phyloP scores from a whole-genome alignment of 2,797 vertebrate genomes.

The Enteromius anoplus region DNA sequence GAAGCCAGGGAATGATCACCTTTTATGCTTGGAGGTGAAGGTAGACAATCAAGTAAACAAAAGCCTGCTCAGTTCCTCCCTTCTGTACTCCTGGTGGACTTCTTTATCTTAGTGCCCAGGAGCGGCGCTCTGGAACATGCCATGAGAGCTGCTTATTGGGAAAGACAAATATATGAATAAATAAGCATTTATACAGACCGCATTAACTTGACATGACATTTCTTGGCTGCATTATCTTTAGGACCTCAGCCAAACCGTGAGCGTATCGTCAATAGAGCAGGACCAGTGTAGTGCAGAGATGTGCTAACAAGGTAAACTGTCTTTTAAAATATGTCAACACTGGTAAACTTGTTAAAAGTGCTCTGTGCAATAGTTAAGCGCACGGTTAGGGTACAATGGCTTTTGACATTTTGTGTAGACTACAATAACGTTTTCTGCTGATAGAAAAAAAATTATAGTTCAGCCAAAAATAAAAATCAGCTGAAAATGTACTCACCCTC shows the following conservation, averaged over 20 bases:
- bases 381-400: background rate
- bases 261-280: constrained; percentile 26
- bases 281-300: background rate
- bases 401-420: background rate
- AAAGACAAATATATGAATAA: constrained; percentile 56
- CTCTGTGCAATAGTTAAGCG: background rate
- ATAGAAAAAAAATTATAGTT: background rate
- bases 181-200: constrained; percentile 53
- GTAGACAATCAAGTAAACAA: constrained; percentile 56
- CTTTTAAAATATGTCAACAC: constrained; percentile 19
- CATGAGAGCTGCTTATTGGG: constrained; percentile 49
- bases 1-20: constrained; percentile 61
- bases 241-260: constrained; percentile 39
- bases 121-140: constrained; percentile 52
- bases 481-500: background rate
- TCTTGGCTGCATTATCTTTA: constrained; percentile 48
- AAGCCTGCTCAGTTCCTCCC: constrained; percentile 50
- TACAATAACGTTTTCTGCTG: background rate
- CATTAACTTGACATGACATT: constrained; percentile 61
- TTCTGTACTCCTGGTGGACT: constrained; percentile 61
- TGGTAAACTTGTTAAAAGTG: constrained; percentile 4
- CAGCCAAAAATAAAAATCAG: background rate
- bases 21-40: constrained; percentile 60
- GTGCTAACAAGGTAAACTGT: constrained; percentile 25
- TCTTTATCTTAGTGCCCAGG: constrained; percentile 65